Evolutionary conservation across 2,113 vertebrate genomes (phyloP).

Genomic region (Clupea harengus): DNA sequence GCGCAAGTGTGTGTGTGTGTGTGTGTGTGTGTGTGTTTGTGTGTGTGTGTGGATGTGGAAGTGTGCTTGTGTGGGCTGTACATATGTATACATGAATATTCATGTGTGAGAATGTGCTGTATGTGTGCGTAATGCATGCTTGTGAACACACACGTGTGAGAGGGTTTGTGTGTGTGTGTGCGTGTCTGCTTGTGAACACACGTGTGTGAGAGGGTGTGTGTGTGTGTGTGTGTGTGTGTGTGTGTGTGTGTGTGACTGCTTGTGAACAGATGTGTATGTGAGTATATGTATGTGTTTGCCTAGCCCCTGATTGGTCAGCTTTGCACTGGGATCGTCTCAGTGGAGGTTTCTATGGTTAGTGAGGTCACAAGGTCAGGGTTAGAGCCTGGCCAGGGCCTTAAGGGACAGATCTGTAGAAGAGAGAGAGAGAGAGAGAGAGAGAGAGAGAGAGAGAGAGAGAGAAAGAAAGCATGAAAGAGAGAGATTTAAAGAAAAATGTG

Average conservation of each 20-base stretch:
- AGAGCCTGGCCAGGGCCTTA: background rate
- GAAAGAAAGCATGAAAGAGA: background rate
- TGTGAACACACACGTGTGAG: background rate
- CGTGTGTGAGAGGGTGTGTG: background rate
- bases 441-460: background rate
- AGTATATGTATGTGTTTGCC: background rate
- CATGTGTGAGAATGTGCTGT: background rate
- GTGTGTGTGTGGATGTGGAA: background rate
- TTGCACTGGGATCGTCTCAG: too few species aligned
- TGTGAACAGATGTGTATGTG: background rate
- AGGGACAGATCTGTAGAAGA: background rate
- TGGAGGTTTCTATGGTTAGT: slow-evolving; percentile 16
- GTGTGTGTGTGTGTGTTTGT: background rate
- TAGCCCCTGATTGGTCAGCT: background rate
- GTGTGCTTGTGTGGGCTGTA: background rate
- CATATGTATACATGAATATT: background rate
- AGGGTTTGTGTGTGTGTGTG: slow-evolving; percentile 12
- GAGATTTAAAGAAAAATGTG: background rate
- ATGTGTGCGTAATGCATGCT: background rate
- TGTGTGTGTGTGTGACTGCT: background rate
- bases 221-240: background rate
- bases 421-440: background rate
- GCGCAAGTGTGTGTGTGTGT: background rate
- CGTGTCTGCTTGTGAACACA: background rate
- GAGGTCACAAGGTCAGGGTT: slow-evolving; percentile 29